Evolutionary conservation across 1,140 invertebrate species (phyloP), one percentile per base, ranked within the genome.

Genomic region (Holotrichia oblita): DNA sequence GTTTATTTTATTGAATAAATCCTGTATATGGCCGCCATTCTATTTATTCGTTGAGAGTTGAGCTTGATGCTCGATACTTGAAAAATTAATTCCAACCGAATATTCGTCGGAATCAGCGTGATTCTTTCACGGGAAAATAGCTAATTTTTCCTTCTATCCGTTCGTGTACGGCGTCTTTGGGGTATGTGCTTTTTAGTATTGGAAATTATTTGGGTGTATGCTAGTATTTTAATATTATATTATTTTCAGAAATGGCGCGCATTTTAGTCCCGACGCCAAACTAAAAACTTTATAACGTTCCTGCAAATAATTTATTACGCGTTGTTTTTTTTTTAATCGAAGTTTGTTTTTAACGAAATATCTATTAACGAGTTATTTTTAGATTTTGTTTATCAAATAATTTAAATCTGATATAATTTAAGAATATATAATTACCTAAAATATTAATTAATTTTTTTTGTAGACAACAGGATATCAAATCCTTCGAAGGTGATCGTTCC

Each of bases 181-280:
- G 24, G 12, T 34, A 55, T 7, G 44, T 42, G 17, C 75, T 6
- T 74, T 42, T 48, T 55, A n/a, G 22, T 42, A 34, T 12, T 27
- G 75, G 75, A 76, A 76, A 55, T 24, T 55, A 76, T 76, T 76
- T 76, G 75, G 75, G 75, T 76, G 75, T 76, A 76, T 76, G 40
- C 75, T 12, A 20, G 75, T 17, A 76, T 76, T 76, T 76, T 76
- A 76, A 76, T 76, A 76, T 76, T 76, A n/a, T 76, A 76, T 76
- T 76, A 76, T 76, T 48, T 76, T 55, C 48, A 55, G 41, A 76
- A 76, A 76, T 76, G 75, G 75, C 75, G 75, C 75, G 75, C 41
- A 76, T 76, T 76, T 55, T 7, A 10, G 48, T 44, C 24, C 7
- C 75, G 44, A 76, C 75, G 75, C 75, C 73, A 74, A 34, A 74